Evolutionary conservation across 2,113 vertebrate genomes (phyloP), one percentile per base, ranked within the genome.

Genomic region (Hemibagrus wyckioides): DNA sequence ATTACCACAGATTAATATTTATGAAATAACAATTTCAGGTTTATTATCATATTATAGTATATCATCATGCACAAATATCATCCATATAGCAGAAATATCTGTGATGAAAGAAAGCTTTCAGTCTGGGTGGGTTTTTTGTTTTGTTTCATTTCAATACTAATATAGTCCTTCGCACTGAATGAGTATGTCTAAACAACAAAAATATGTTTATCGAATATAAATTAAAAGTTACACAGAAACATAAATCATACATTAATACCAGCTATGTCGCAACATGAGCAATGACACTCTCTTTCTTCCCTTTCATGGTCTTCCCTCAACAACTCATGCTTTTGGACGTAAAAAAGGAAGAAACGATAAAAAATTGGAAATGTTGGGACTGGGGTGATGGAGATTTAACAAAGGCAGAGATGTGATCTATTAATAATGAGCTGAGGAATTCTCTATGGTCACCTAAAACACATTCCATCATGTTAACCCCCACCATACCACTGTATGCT

Each of bases 361-460:
- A 28, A 84, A 44, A 76, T 50, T 59, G 30, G 25, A 48, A 80
- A 71, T 73, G 25, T 39, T 39, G 9, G 39, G 82, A 71, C 56
- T 48, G 61, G 65, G 69, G 76, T 90, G 89, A 44, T 83, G 82
- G 28, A n/a, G 82, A 3, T n/a, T 48, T 48, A 48, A 67, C 54
- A 63, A 23, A 92, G 89, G 86, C 91, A 93, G 92, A 23, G 75
- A 89, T 89, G 89, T 93, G 94, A 94, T 93, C 93, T 94, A 94
- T 93, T 94, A 95, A 94, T 93, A 92, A 90, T 92, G 87, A 92
- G 92, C 91, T 92, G 92, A 94, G 93, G 94, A 95, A 94, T 95
- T 94, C 92, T 95, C 90, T 89, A 90, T 93, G 92, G 92, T 92
- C 91, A 94, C 92, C 94, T 90, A 89, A 92, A 94, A 94, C 93